Percentiles rank a stretch among this genome's conserved stretches.
phyloP scores from a whole-genome alignment of 2,113 vertebrate species.

The Ariopsis seemanni region DNA sequence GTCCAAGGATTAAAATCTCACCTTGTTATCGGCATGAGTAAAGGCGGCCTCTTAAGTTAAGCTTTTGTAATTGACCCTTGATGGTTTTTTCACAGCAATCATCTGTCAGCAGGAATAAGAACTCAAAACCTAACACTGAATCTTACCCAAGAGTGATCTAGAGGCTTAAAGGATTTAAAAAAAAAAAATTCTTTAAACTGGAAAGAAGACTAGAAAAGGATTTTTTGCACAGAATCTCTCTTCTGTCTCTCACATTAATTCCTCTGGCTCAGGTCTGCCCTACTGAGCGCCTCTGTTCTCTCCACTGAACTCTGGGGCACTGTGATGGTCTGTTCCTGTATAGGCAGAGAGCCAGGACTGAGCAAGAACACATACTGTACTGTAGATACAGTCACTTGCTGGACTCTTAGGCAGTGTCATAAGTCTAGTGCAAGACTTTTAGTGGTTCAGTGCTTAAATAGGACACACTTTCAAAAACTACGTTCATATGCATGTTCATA shows the following conservation, averaged over 20 bases:
- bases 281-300: background rate
- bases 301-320: slow-evolving; percentile 13
- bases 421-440: slow-evolving; percentile 23
- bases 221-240: background rate
- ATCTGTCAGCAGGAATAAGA: slow-evolving; percentile 23
- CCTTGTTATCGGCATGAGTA: background rate
- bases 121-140: slow-evolving; percentile 12
- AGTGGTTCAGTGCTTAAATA: slow-evolving; percentile 41
- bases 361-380: background rate
- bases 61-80: slow-evolving; percentile 13
- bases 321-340: slow-evolving; percentile 12
- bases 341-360: slow-evolving; percentile 22
- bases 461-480: slow-evolving; percentile 35
- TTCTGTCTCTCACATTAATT: slow-evolving; percentile 25
- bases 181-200: slow-evolving; percentile 2
- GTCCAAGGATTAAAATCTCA: background rate
- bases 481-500: slow-evolving; percentile 14
- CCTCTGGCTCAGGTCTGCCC: background rate
- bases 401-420: slow-evolving; percentile 14
- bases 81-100: slow-evolving; percentile 5
- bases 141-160: slow-evolving; percentile 6
- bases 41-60: background rate
- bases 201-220: background rate
- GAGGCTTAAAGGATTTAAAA: slow-evolving; percentile 12
- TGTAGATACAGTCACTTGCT: background rate